Conservation (phyloP, 2,888 invertebrate genomes). For the Athalia cordata region DNA sequence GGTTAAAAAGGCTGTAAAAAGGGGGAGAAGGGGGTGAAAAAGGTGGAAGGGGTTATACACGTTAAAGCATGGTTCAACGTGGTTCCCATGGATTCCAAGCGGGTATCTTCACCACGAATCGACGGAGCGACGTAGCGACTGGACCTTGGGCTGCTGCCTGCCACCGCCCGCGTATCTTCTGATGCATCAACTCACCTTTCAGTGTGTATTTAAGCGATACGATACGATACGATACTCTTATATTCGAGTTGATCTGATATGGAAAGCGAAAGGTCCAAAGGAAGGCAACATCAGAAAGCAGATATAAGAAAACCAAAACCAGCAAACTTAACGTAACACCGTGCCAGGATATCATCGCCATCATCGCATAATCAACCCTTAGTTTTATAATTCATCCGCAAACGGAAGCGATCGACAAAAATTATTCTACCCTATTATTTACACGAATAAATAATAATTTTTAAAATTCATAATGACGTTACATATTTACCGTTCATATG, state of each 20-base stretch:
- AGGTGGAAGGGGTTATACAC: constrained; percentile 62
- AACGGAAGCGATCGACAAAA: constrained; percentile 11
- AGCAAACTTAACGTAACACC: background rate
- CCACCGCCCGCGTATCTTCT: constrained; percentile 73
- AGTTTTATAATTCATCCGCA: constrained; percentile 15
- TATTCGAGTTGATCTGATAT: constrained; percentile 73
- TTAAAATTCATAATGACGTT: too few relatives aligned
- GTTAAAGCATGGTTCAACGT: constrained; percentile 68
- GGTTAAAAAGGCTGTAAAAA: constrained; percentile 38
- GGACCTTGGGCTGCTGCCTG: constrained; percentile 62
- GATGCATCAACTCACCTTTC: constrained; percentile 74
- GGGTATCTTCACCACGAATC: constrained; percentile 72
- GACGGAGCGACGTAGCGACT: constrained; percentile 66
- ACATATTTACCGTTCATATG: background rate
- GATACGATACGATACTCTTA: constrained; percentile 74
- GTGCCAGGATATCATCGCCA: background rate
- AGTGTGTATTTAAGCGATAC: constrained; percentile 74
- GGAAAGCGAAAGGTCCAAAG: constrained; percentile 65
- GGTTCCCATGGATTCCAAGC: constrained; percentile 73
- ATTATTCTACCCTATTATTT: too few relatives aligned
- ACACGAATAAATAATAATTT: too few relatives aligned
- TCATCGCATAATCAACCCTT: background rate
- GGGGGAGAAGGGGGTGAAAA: constrained; percentile 40
- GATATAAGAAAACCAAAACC: constrained; percentile 11
- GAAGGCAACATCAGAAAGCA: background rate